phyloP scores from a whole-genome alignment of 2,888 invertebrate species.

The Notodonta dromedarius region DNA sequence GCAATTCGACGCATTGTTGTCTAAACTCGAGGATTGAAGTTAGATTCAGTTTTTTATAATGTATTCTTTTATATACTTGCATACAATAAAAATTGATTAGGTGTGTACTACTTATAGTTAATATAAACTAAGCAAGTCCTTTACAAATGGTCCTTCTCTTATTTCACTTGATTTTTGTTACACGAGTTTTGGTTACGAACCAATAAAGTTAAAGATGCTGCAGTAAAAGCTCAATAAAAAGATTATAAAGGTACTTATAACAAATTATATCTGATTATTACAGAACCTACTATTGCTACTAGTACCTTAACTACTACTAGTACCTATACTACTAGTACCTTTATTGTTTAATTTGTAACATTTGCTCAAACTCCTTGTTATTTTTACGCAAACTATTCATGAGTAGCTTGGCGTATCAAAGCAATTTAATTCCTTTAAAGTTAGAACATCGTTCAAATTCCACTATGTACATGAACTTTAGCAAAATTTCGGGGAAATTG shows the following conservation, averaged over 20 bases:
- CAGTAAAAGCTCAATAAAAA: too few relatives aligned
- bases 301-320: too few relatives aligned
- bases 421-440: constrained; percentile 65
- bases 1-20: constrained; percentile 59
- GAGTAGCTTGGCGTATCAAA: constrained; percentile 63
- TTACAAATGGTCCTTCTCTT: too few relatives aligned
- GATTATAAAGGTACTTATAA: too few relatives aligned
- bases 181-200: not conserved
- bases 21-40: constrained; percentile 36
- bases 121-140: too few relatives aligned
- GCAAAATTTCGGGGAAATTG: constrained; percentile 73
- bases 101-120: not conserved
- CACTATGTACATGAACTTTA: constrained; percentile 63
- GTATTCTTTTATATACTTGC: not conserved
- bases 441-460: constrained; percentile 74
- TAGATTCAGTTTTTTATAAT: constrained; percentile 20
- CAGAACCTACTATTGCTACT: too few relatives aligned
- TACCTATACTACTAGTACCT: too few relatives aligned
- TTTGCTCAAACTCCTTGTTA: constrained; percentile 25
- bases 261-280: too few relatives aligned
- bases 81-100: not conserved
- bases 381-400: constrained; percentile 40
- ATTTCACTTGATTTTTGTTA: too few relatives aligned
- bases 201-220: not conserved
- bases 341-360: too few relatives aligned